Evolutionary conservation across 2,888 invertebrate species (phyloP).

Genomic region (Idaea straminata): DNA sequence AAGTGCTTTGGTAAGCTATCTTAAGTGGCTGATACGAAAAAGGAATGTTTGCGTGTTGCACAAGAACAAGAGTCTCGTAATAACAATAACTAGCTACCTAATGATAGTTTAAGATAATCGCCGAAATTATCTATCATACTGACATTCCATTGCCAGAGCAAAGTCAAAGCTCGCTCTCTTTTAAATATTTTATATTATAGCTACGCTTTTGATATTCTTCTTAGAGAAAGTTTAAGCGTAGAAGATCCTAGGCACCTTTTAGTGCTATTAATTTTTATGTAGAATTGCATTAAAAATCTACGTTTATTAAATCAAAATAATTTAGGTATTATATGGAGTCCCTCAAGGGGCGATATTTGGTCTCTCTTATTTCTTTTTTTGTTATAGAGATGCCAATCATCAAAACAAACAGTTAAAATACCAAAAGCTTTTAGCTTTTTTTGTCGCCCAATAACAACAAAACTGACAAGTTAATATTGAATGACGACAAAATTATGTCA

Average conservation of each 20-base stretch:
- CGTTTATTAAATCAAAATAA: not conserved
- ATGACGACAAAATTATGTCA: conserved; percentile 41
- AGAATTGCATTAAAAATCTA: no score
- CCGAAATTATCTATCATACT: conserved; percentile 52
- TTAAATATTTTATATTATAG: not conserved
- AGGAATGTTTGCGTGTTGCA: conserved; percentile 28
- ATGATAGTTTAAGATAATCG: conserved; percentile 53
- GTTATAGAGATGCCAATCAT: not conserved
- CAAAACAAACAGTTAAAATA: not conserved
- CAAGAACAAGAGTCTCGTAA: conserved; percentile 20
- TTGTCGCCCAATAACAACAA: conserved; percentile 5
- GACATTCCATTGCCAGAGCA: conserved; percentile 55
- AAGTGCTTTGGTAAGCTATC: no score
- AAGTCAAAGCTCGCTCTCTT: not conserved
- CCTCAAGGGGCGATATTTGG: not conserved
- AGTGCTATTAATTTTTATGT: no score
- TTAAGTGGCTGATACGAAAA: conserved; percentile 5
- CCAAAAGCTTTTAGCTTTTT: conserved; percentile 2
- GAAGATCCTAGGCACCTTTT: no score
- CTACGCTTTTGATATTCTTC: not conserved
- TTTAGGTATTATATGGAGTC: not conserved
- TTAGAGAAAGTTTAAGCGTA: no score
- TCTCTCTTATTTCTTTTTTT: conserved; percentile 29
- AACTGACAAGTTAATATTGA: conserved; percentile 17
- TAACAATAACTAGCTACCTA: conserved; percentile 33